Percentiles rank a stretch among this genome's conserved stretches.
These are phyloP conservation scores for Eilema caniola DNA, from an alignment of 2,888 invertebrate species.

Conservation along the genomic window DNA sequence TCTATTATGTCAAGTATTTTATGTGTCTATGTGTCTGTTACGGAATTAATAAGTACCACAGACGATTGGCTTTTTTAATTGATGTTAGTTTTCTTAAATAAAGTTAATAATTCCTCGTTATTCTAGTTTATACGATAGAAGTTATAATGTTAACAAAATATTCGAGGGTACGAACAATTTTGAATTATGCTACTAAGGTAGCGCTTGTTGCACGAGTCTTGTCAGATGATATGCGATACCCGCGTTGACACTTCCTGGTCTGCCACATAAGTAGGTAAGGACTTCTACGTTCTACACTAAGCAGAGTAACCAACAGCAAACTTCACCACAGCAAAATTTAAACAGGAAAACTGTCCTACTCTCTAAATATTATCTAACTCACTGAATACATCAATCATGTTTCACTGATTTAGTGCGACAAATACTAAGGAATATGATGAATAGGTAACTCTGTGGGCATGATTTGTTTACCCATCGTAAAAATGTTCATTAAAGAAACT, in stretches of 20 bases:
- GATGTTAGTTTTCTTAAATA: not conserved
- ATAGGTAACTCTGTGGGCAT: not conserved
- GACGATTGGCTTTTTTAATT: not conserved
- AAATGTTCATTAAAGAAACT: no score
- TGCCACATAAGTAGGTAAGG: no score
- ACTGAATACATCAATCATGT: slow-evolving; percentile 2
- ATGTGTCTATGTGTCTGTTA: not conserved
- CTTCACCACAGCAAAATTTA: not conserved
- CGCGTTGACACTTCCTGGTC: no score
- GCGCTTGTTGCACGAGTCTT: not conserved
- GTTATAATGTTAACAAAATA: not conserved
- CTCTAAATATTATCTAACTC: not conserved
- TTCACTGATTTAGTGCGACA: not conserved
- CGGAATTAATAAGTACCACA: not conserved
- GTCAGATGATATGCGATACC: not conserved
- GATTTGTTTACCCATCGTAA: not conserved
- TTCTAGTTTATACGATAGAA: not conserved
- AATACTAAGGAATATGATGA: not conserved
- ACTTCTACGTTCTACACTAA: no score
- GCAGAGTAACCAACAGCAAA: not conserved
- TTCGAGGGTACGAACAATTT: not conserved
- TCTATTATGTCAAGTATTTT: not conserved
- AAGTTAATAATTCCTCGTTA: not conserved
- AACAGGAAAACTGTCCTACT: not conserved
- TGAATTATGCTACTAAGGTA: not conserved